These are phyloP conservation scores for Pardosa pseudoannulata DNA, from an alignment of 2,888 invertebrate species.

Conservation along the genomic window DNA sequence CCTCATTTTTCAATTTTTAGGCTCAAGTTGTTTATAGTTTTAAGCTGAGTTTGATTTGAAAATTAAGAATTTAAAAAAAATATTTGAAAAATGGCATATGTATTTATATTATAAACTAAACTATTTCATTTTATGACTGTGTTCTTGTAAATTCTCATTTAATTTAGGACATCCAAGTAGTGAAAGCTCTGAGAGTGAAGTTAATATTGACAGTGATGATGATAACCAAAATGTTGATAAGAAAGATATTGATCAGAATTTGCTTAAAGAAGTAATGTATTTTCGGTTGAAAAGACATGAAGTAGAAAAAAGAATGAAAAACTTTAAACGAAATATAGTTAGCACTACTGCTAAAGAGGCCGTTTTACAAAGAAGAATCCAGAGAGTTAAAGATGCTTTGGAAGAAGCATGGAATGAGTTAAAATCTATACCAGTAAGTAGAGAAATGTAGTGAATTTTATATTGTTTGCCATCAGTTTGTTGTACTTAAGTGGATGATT, in stretches of 20 bases:
- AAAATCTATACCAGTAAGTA: constrained; percentile 34
- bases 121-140: not conserved
- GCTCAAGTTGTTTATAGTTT: too few species aligned
- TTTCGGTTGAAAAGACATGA: constrained; percentile 33
- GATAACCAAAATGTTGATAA: constrained; percentile 1
- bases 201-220: constrained; percentile 48
- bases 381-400: constrained; percentile 29
- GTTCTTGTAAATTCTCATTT: not conserved
- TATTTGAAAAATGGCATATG: too few species aligned
- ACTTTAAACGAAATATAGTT: constrained; percentile 27
- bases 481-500: too few species aligned
- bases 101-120: too few species aligned
- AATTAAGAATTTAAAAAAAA: too few species aligned
- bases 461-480: too few species aligned
- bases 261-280: constrained; percentile 29
- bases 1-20: too few species aligned
- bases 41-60: too few species aligned
- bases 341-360: constrained; percentile 10
- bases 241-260: constrained; percentile 20
- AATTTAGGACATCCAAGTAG: constrained; percentile 44
- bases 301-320: constrained; percentile 41
- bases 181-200: constrained; percentile 56
- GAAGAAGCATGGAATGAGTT: constrained; percentile 15
- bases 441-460: too few species aligned
- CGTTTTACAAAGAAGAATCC: constrained; percentile 27